A percentile compares a stretch with the other conserved stretches of the same genome.
These are phyloP conservation scores for Campylomormyrus numenius DNA, from an alignment of 2,113 vertebrate genomes.

Conservation along the genomic window DNA sequence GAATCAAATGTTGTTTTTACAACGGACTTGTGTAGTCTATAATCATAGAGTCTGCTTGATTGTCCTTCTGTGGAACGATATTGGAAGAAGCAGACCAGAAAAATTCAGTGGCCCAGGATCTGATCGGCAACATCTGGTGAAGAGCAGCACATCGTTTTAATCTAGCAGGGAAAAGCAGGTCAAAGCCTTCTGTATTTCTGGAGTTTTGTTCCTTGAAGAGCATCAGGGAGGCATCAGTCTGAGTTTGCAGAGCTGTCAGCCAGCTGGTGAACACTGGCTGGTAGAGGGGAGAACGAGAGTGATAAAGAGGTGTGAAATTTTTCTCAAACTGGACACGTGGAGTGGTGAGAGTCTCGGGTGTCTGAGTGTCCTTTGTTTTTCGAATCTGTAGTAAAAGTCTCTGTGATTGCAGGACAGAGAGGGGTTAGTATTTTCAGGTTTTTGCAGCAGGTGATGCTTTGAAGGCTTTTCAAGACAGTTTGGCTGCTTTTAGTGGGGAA, in stretches of 20 bases:
- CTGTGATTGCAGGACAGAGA: not conserved
- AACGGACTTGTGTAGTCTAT: not conserved
- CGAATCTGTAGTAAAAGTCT: not conserved
- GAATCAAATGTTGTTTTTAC: not conserved
- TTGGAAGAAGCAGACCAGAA: not conserved
- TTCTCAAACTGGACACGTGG: not conserved
- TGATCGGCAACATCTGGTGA: not conserved
- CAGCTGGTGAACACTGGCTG: not conserved
- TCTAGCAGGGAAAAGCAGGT: not conserved
- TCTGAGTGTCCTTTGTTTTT: not conserved
- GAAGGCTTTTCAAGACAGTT: not conserved
- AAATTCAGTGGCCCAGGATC: not conserved
- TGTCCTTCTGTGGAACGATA: not conserved
- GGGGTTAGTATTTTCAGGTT: not conserved
- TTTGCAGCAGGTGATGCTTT: not conserved
- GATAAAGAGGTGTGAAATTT: not conserved
- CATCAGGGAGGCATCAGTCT: not conserved
- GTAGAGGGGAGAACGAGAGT: not conserved
- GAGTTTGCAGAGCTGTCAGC: not conserved
- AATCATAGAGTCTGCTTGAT: not conserved
- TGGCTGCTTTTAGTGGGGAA: not conserved
- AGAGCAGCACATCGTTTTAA: not conserved
- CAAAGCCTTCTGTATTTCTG: not conserved
- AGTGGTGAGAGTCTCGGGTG: not conserved
- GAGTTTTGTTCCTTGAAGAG: not conserved